These are phyloP conservation scores for Drosophila nr. fundita DNA, from an alignment of 2,888 invertebrate genomes.

Conservation along the genomic window DNA sequence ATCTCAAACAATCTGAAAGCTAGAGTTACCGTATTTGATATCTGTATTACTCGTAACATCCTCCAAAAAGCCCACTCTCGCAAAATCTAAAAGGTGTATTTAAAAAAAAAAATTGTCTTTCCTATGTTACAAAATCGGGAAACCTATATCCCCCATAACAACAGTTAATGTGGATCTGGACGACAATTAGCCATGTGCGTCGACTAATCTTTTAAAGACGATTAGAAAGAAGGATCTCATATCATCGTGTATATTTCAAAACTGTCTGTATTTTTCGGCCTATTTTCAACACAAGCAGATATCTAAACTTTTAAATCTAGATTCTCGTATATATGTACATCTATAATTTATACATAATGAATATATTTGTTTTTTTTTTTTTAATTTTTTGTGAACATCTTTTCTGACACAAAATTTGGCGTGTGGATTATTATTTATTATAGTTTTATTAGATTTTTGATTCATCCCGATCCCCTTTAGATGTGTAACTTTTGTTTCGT, in stretches of 20 bases:
- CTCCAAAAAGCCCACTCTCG: no score
- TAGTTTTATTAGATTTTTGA: background rate
- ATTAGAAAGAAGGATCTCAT: background rate
- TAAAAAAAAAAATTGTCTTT: background rate
- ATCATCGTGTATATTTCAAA: background rate
- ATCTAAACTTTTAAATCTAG: background rate
- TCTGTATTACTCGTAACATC: no score
- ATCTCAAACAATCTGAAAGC: no score
- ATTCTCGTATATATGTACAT: background rate
- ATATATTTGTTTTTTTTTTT: rapidly evolving
- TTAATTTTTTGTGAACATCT: background rate
- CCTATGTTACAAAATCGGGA: no score
- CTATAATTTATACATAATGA: background rate
- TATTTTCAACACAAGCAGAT: background rate
- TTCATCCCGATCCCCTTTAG: background rate
- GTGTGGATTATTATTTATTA: background rate
- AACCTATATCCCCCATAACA: no score
- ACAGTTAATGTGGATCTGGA: background rate
- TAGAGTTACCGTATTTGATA: no score
- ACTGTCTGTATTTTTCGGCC: background rate
- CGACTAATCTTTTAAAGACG: background rate
- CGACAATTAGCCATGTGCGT: background rate
- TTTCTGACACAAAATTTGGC: background rate
- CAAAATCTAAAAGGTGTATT: background rate
- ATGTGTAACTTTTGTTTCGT: background rate